A percentile compares a stretch with the other conserved stretches of the same genome.
These are phyloP conservation scores for Malurus alboscapulatus DNA, from an alignment of 2,113 vertebrate genomes.

Conservation along the genomic window DNA sequence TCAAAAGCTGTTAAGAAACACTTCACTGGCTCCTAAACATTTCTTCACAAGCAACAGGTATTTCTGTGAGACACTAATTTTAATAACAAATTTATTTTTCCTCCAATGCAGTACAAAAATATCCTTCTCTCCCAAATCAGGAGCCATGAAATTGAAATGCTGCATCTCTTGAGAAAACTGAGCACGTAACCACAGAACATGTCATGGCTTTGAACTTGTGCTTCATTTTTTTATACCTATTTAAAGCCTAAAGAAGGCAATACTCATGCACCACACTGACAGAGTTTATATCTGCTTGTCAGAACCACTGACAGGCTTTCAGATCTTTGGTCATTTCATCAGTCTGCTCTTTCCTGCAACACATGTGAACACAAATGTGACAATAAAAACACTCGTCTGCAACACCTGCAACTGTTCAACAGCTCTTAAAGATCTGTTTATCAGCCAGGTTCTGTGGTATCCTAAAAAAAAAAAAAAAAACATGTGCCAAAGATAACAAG, in stretches of 20 bases:
- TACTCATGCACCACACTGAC: not conserved
- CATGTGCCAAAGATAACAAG: not conserved
- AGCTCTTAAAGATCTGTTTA: not conserved
- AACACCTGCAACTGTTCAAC: not conserved
- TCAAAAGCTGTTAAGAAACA: not conserved
- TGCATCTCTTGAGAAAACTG: not conserved
- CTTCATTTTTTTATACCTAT: not conserved
- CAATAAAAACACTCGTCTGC: not conserved
- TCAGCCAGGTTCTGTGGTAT: not conserved
- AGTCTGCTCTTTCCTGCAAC: not conserved
- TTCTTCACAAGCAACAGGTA: not conserved
- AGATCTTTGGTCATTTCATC: not conserved
- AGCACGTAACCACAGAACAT: not conserved
- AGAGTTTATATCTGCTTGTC: not conserved
- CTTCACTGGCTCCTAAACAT: not conserved
- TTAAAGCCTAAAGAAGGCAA: not conserved
- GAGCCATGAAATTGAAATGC: not conserved
- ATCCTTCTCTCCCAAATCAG: not conserved
- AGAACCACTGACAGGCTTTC: not conserved
- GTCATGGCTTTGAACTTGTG: not conserved
- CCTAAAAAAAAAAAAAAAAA: too few relatives aligned
- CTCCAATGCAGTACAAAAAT: not conserved
- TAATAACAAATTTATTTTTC: not conserved
- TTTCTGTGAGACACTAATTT: not conserved
- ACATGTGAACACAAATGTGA: not conserved